Evolutionary conservation across 2,888 invertebrate genomes (phyloP), one percentile per base, ranked within the genome.

Genomic region (Odontothrips loti): DNA sequence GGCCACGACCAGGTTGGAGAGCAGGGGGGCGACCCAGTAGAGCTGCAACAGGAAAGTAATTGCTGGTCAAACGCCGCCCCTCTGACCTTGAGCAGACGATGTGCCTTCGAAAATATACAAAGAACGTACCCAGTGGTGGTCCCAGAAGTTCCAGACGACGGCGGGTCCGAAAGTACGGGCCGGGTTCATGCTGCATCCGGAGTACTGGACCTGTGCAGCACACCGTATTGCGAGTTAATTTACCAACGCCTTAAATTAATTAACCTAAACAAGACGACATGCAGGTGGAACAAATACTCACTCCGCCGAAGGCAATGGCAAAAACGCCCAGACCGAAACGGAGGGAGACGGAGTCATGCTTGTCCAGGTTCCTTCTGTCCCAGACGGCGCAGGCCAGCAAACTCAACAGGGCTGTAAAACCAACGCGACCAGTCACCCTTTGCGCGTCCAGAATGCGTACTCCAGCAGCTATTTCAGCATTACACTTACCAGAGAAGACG

Each of bases 131-230:
- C 94, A 95, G 82, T 94, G 94, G 47, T 89, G 84, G 0, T 86
- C 83, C 91, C 93, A 95, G 79, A 89, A 88, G 2, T 90, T 90
- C 47, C 92, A 92, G 89, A 93, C 91, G 0, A 94, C 84, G 0
- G 94, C 94, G 0, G 95, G 94, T 0, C 90, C 95, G 43, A 95
- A 89, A 12, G 90, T 90, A 84, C 93, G 88, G 1, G 91, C 93
- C 0, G 93, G 92, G 85, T 93, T 93, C 91, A 93, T 91, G 82
- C 92, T 91, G 80, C 91, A 91, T 0, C 92, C 92, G 12, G 92
- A 91, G 85, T 90, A 91, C 3, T 89, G 89, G 0, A 88, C 87
- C 88, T 88, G 83, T 81, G 85, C 85, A 47, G 17, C 11, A 78
- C 47, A 80, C 79, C n/a, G n/a, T 3, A 79, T 34, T 6, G 43